Evolutionary conservation across 2,113 vertebrate genomes (phyloP), one percentile per base, ranked within the genome.

Genomic region (Callionymus lyra): DNA sequence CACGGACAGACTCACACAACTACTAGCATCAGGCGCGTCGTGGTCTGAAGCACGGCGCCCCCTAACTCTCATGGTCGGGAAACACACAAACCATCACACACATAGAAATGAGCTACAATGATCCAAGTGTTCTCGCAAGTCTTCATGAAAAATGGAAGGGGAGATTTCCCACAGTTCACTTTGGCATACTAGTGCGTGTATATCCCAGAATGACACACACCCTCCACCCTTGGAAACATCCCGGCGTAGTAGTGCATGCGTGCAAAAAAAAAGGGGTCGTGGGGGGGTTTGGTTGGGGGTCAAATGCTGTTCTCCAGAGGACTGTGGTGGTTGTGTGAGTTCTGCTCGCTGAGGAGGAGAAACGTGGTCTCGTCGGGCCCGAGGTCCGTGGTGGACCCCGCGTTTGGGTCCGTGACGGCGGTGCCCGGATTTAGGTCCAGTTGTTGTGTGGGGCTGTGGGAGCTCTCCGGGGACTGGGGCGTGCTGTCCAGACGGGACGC

Each of bases 401-500:
- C 44, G 6, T 31, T 37, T 48, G 39, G 47, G 47, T 66, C 56
- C 0, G 17, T 52, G 41, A 66, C 19, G 66, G 54, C 18, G 45
- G 31, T 17, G 63, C 36, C 36, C 44, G 33, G 27, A n/a, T 34
- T n/a, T 43, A 38, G 5, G 63, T 74, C 9, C 31, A 0, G 73
- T 33, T n/a, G 44, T 53, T 1, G 87, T 87, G 38, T 12, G 53
- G 1, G 17, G 0, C 43, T 50, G 72, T 70, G 85, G n/a, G 47
- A 53, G 42, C 86, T 86, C 12, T 93, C 91, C 0, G 91, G 85
- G 16, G 89, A 88, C 44, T 93, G 93, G 1, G 92, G 92, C 1
- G 87, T 88, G 63, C 85, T 93, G 77, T 97, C 94, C 65, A 94
- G 66, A 5, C 84, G 88, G 0, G 94, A 97, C 1, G 93, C 88